Evolutionary conservation across 2,888 invertebrate species (phyloP).

Genomic region (Plagodis dolabraria): DNA sequence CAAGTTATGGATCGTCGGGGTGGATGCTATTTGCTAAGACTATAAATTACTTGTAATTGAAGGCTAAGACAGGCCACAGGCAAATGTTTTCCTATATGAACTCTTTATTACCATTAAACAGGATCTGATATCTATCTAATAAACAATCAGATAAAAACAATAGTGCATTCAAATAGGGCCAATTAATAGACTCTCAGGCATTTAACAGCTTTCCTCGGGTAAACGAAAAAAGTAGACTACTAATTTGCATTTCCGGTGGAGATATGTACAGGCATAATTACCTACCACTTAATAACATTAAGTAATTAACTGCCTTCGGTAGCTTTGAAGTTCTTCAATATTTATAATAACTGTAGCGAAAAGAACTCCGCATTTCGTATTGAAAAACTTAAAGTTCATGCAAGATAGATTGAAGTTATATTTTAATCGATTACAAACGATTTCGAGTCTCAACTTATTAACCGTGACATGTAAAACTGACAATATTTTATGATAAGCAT

Average conservation of each 20-base stretch:
- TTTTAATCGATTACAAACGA: constrained; percentile 19
- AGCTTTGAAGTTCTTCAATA: constrained; percentile 22
- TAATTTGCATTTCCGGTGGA: constrained; percentile 33
- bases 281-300: constrained; percentile 9
- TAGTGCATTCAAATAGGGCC: constrained; percentile 10
- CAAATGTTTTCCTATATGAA: constrained; percentile 5
- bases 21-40: not conserved
- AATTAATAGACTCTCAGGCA: constrained; percentile 10
- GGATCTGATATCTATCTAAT: constrained; percentile 20
- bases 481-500: constrained; percentile 8
- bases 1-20: too few species aligned
- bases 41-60: constrained; percentile 15
- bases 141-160: constrained; percentile 22
- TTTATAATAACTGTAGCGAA: constrained; percentile 14
- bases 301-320: constrained; percentile 21
- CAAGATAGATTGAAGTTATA: constrained; percentile 17
- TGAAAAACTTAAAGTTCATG: constrained; percentile 21
- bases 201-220: constrained; percentile 25
- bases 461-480: constrained; percentile 2
- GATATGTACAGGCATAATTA: constrained; percentile 12
- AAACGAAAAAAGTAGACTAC: constrained; percentile 10
- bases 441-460: constrained; percentile 3
- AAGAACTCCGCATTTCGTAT: constrained; percentile 3
- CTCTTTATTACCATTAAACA: constrained; percentile 9
- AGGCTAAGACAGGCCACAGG: constrained; percentile 4